A percentile compares a stretch with the other conserved stretches of the same genome.
These are phyloP conservation scores for Lycia hirtaria DNA, from an alignment of 2,888 invertebrate genomes.

Conservation along the genomic window DNA sequence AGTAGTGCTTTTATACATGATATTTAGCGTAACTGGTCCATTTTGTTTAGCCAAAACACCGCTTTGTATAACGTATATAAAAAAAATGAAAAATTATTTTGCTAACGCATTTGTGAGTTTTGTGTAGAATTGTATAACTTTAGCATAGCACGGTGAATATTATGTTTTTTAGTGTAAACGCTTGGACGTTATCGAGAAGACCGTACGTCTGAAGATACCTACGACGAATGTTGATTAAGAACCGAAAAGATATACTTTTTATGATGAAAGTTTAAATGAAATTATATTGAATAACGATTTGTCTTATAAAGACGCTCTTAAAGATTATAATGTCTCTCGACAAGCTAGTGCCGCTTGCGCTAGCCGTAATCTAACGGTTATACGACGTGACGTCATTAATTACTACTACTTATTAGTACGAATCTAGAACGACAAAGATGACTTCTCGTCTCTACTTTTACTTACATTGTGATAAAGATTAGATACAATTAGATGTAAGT, in stretches of 20 bases:
- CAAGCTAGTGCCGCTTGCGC: constrained; percentile 61
- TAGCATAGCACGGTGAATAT: constrained; percentile 59
- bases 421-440: constrained; percentile 69
- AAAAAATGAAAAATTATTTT: constrained; percentile 78
- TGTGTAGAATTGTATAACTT: constrained; percentile 64
- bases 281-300: constrained; percentile 61
- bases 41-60: constrained; percentile 84
- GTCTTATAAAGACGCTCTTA: constrained; percentile 72
- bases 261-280: constrained; percentile 62
- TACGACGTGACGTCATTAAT: constrained; percentile 66
- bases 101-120: constrained; percentile 75
- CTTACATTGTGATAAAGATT: constrained; percentile 46
- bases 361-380: constrained; percentile 57
- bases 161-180: constrained; percentile 65
- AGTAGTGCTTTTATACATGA: constrained; percentile 83
- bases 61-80: constrained; percentile 68
- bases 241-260: constrained; percentile 62
- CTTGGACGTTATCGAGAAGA: constrained; percentile 68
- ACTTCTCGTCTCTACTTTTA: constrained; percentile 49
- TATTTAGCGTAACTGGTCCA: constrained; percentile 83
- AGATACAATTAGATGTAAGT: constrained; percentile 50
- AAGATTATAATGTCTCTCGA: constrained; percentile 59
- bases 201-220: constrained; percentile 45
- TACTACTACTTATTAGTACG: constrained; percentile 44
- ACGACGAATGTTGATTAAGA: constrained; percentile 50